Evolutionary conservation across 2,888 invertebrate species (phyloP), one percentile per base, ranked within the genome.

Genomic region (Masnerella sp.): DNA sequence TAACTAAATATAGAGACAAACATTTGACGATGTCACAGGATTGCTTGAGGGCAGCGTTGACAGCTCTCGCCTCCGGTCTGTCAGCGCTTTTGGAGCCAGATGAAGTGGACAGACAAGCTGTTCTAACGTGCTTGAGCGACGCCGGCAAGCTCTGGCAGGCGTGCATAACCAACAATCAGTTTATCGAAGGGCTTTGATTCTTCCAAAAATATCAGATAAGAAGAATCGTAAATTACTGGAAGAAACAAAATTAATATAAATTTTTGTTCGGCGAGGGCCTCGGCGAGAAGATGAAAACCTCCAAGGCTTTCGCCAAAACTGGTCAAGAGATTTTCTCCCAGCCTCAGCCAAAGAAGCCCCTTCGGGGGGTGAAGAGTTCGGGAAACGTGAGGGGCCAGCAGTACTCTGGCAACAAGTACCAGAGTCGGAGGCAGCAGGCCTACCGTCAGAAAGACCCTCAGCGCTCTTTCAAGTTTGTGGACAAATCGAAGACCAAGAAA

Each of bases 1-100:
- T 59, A 5, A 54, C 71, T 1, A 74, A 59, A 12, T 59, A 61
- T 8, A 51, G 76, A 0, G 73, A 76, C 15, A 67, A 68, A 8
- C 70, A 73, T 14, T 51, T 76, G 2, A 28, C 40, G 1, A 7
- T 32, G 1, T 34, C 71, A 0, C 74, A 76, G 14, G n/a, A 52
- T 5, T 38, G 38, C 7, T 18, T 64, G 7, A 64, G 68, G 0
- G 40, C 67, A 3, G 71, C 64, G 1, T 18, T 76, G 38, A 45
- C 54, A 3, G 64, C 74, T 0, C 15, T 76, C 9, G 74, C 47
- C 1, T 17, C 18, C 1, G 69, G 49, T 7, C 34, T 58, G 15
- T 52, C 69, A 1, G 8, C 4, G 2, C 11, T 69, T 1, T 11
- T 68, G 4, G 9, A 12, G 0, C 12, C 14, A 0, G 34, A 56